Base-by-base conservation (phyloP, 1,140 invertebrate species). In the Drosophila saltans region DNA sequence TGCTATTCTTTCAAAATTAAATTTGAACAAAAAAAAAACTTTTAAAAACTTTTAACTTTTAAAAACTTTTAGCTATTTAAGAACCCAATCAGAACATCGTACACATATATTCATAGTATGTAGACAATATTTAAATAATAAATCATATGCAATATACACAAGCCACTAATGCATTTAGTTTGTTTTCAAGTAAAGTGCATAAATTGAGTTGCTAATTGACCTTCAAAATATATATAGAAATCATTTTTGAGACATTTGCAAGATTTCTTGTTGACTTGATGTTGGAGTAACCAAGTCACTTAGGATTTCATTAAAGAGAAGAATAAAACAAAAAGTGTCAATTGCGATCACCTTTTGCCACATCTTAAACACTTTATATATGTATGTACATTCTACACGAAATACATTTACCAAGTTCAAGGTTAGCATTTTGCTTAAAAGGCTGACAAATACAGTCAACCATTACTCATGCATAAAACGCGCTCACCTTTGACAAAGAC, bases 401-500 rank as follows among this genome's bases (percentile, higher is more conserved):
- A 52, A 52, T 26, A 52, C 45, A 52, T 52, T 52, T 52, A 16
- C 74, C 16, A 55, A 52, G 72, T 76, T 76, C 66, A 76, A 67
- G 74, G 74, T 75, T 72, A 56, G 24, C 16, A 33, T 21, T 48
- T 45, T n/a, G 26, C 45, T 64, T 63, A 63, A 64, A 64, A 64
- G 28, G 7, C 30, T 36, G 30, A 41, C 58, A 60, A 72, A 60
- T 30, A 40, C 8, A 24, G 36, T 21, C 39, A 52, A 11, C 39
- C 16, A 69, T 86, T 86, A 85, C 70, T 85, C 81, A 85, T 69
- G 72, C 72, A 61, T 24, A 65, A 84, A 66, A 8, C 57, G 75
- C 67, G 66, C 77, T 81, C 81, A 85, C 81, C 81, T 84, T 81
- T 84, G 81, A 78, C 81, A 78, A 70, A 69, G 65, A 40, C 63